A percentile compares a stretch with the other conserved stretches of the same genome.
phyloP scores from a whole-genome alignment of 2,113 vertebrate species.

The Catharus fuscescens region DNA sequence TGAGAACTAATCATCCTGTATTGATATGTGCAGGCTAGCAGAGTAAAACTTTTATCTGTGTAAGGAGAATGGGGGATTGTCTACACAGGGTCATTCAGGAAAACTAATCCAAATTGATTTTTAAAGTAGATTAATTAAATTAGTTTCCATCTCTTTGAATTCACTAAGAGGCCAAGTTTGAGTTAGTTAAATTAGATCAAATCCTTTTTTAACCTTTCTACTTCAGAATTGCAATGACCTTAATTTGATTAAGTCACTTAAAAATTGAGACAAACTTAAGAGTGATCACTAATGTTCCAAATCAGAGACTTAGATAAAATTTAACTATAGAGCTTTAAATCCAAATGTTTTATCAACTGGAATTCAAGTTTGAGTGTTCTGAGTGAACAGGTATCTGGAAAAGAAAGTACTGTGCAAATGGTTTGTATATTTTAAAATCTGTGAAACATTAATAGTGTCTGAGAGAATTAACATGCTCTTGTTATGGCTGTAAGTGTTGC shows the following conservation, averaged over 20 bases:
- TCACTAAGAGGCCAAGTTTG: neutral
- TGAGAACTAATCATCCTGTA: slow-evolving; percentile 12
- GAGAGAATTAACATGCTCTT: slow-evolving; percentile 46
- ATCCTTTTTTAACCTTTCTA: slow-evolving; percentile 42
- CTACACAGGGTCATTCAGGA: neutral
- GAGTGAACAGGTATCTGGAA: neutral
- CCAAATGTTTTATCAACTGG: neutral
- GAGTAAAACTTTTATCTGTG: slow-evolving; percentile 13
- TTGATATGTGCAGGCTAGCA: neutral
- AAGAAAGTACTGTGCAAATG: slow-evolving; percentile 24
- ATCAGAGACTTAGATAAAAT: neutral
- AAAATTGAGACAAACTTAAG: slow-evolving; percentile 4
- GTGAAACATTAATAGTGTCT: slow-evolving; percentile 25
- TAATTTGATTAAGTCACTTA: slow-evolving; percentile 37
- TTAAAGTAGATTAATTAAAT: slow-evolving; percentile 55
- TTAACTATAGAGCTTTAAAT: neutral
- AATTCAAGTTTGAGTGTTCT: neutral
- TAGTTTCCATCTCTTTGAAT: slow-evolving; percentile 3
- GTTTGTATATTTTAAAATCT: neutral
- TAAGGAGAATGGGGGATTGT: neutral
- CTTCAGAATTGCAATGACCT: neutral
- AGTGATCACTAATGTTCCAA: neutral
- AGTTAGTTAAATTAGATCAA: slow-evolving; percentile 54
- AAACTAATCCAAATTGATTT: slow-evolving; percentile 64
- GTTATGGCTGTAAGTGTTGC: slow-evolving; percentile 10